These are phyloP conservation scores for Pseudomyrmex sp. DNA, from an alignment of 1,140 invertebrate species.

Conservation along the genomic window DNA sequence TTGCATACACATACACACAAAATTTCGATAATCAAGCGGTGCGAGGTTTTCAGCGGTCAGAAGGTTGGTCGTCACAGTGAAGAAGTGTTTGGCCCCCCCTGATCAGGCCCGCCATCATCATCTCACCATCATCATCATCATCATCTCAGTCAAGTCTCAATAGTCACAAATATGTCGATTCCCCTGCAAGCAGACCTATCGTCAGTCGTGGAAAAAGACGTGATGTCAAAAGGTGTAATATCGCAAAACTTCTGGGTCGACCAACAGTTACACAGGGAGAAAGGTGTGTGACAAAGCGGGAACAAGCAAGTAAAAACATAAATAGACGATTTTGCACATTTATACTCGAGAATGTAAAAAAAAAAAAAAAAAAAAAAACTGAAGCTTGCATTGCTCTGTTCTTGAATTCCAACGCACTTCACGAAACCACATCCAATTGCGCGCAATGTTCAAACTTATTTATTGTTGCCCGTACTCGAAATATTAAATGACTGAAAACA, in stretches of 20 bases:
- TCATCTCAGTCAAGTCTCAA: slow-evolving; percentile 76
- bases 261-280: neutral
- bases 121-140: slow-evolving; percentile 20
- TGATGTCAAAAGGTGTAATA: slow-evolving; percentile 25
- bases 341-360: neutral
- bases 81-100: slow-evolving; percentile 75
- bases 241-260: slow-evolving; percentile 22
- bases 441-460: neutral
- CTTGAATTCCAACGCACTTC: slow-evolving; percentile 12
- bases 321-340: neutral
- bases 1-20: slow-evolving; percentile 42
- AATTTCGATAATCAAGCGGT: slow-evolving; percentile 77
- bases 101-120: slow-evolving; percentile 77
- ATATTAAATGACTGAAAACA: neutral
- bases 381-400: neutral
- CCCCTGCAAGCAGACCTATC: slow-evolving; percentile 84
- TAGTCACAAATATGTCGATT: slow-evolving; percentile 85
- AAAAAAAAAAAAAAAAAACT: neutral
- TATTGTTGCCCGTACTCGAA: neutral
- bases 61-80: slow-evolving; percentile 77
- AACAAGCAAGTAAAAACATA: neutral
- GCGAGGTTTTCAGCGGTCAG: slow-evolving; percentile 73
- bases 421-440: neutral
- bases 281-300: slow-evolving; percentile 19
- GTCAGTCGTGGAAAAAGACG: slow-evolving; percentile 72